Evolutionary conservation across 1,140 invertebrate species (phyloP), one percentile per base, ranked within the genome.

Genomic region (Drosophila varians): DNA sequence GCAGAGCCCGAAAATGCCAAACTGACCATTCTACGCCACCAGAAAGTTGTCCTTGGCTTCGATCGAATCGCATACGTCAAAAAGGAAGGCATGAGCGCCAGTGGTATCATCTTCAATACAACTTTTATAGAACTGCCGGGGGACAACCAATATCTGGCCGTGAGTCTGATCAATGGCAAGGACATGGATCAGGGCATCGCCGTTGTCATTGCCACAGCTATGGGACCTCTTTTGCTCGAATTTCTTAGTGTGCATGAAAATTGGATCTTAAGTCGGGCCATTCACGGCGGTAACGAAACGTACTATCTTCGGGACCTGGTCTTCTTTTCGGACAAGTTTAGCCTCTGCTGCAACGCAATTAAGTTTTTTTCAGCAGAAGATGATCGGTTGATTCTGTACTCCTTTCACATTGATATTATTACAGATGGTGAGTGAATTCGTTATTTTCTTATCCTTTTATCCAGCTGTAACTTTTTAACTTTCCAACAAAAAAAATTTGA

Each of bases 271-370:
- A 19, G 49, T 0, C 28, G 43, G 5, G 12, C 53, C 0, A 0
- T 12, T 0, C 11, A 47, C 12, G 7, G 18, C 4, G 5, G 1
- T 0, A 55, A 42, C 9, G 0, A 0, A 1, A 16, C 43, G 3
- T 68, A 45, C 21, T 43, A 11, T 2, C 40, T 48, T 0, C 40
- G 45, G 4, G 60, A 77, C 0, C 9, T 60, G 12, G 0, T 65
- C 0, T 56, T 49, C 51, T 84, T 57, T 18, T 25, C 0, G 9
- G 16, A 19, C 6, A 3, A 18, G 1, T 70, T 57, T 11, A 77
- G 82, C 9, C 46, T 77, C 0, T 86, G 80, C 19, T 80, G 76
- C 31, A 5, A 31, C 0, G 8, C 14, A 1, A 1, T 86, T 0
- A 69, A 46, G 1, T 51, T 19, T 1, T 80, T 31, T 12, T 19